These are phyloP conservation scores for Cottoperca gobio DNA, from an alignment of 2,797 vertebrate genomes.

Conservation along the genomic window DNA sequence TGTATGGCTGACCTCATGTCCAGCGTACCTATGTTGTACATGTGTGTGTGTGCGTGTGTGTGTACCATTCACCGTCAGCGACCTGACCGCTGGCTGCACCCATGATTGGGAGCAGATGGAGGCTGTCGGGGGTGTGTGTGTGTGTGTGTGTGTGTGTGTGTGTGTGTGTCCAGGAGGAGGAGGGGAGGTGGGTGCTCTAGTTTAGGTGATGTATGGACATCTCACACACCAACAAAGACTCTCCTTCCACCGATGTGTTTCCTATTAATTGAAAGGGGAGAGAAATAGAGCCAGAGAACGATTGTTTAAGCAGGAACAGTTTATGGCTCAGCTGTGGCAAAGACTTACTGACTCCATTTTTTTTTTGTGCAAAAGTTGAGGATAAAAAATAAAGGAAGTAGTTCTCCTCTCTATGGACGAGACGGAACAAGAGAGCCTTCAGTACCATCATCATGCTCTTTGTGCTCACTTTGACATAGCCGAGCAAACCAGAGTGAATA, in stretches of 20 bases:
- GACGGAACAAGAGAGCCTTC: constrained; percentile 57
- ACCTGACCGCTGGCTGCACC: constrained; percentile 85
- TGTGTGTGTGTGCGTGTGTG: constrained; percentile 44
- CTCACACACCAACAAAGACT: constrained; percentile 77
- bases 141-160: constrained; percentile 43
- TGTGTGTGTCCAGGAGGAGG: constrained; percentile 6
- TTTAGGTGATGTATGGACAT: constrained; percentile 84
- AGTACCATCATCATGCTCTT: constrained; percentile 60
- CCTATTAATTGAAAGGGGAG: constrained; percentile 78
- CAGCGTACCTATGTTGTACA: constrained; percentile 30
- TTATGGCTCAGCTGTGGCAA: constrained; percentile 66
- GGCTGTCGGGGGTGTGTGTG: constrained; percentile 63
- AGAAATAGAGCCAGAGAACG: constrained; percentile 61
- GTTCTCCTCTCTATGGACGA: constrained; percentile 21
- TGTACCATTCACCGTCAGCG: constrained; percentile 50
- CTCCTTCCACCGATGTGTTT: constrained; percentile 73
- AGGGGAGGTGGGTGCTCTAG: constrained; percentile 64
- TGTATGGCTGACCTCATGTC: constrained; percentile 23
- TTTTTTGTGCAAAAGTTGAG: constrained; percentile 34
- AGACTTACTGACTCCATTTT: constrained; percentile 50
- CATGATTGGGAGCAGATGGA: constrained; percentile 86
- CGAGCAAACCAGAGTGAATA: constrained; percentile 56
- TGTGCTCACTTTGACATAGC: constrained; percentile 64
- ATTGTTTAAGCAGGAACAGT: constrained; percentile 67
- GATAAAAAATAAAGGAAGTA: background rate